Evolutionary conservation across 2,888 invertebrate species (phyloP).

Genomic region (Phytoseiulus persimilis): DNA sequence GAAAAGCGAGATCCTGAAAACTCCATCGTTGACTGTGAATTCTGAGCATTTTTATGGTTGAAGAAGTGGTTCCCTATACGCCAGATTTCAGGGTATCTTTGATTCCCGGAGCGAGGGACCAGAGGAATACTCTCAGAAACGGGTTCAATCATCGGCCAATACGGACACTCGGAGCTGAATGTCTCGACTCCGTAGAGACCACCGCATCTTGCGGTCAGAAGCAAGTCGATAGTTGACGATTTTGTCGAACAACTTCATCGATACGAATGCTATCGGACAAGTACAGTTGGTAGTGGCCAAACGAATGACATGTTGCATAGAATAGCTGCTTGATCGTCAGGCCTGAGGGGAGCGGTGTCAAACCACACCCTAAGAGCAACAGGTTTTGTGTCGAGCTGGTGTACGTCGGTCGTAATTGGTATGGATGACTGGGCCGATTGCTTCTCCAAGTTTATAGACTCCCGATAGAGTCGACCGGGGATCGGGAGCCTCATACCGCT

Average conservation of each 20-base stretch:
- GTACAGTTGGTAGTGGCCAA: background rate
- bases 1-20: too few species aligned
- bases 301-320: background rate
- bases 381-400: background rate
- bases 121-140: too few species aligned
- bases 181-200: too few species aligned
- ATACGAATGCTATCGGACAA: background rate
- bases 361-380: conserved; percentile 5
- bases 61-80: too few species aligned
- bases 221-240: background rate
- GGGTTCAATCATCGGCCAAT: too few species aligned
- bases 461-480: background rate
- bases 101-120: too few species aligned
- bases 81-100: too few species aligned
- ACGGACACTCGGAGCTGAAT: too few species aligned
- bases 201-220: background rate
- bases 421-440: background rate
- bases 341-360: background rate
- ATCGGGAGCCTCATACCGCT: too few species aligned
- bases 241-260: background rate
- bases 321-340: background rate
- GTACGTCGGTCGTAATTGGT: background rate
- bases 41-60: too few species aligned
- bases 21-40: too few species aligned
- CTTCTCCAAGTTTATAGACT: background rate